phyloP scores from a whole-genome alignment of 2,888 invertebrate species.

The Acleris literana region DNA sequence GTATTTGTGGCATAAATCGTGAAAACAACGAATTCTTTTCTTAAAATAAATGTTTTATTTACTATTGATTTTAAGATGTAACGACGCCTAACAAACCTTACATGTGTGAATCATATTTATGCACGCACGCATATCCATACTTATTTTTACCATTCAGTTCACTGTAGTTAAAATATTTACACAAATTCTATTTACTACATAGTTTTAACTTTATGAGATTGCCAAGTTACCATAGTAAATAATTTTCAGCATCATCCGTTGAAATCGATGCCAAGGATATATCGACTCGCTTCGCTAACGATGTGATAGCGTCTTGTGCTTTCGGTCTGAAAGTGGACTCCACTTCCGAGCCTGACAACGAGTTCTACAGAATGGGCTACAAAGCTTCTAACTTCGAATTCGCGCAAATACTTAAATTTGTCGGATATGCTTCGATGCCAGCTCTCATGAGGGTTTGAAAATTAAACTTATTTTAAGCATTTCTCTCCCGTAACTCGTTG shows the following conservation, averaged over 20 bases:
- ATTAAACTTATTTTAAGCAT: not conserved
- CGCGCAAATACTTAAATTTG: constrained; percentile 43
- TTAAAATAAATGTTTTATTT: too few relatives aligned
- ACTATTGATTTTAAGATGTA: too few relatives aligned
- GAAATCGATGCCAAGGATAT: constrained; percentile 63
- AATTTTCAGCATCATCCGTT: constrained; percentile 38
- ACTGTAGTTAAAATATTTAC: too few relatives aligned
- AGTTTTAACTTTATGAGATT: too few relatives aligned
- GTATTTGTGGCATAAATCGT: too few relatives aligned
- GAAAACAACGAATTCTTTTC: too few relatives aligned
- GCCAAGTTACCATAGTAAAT: not conserved
- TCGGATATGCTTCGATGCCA: constrained; percentile 45
- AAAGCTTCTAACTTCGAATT: constrained; percentile 63
- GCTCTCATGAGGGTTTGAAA: constrained; percentile 41
- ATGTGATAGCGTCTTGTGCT: constrained; percentile 73
- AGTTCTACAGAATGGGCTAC: constrained; percentile 79
- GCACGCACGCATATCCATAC: too few relatives aligned
- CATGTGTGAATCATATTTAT: too few relatives aligned
- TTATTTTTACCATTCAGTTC: too few relatives aligned
- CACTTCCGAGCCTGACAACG: constrained; percentile 73
- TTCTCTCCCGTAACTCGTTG: too few relatives aligned
- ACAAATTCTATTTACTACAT: too few relatives aligned
- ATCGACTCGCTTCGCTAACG: constrained; percentile 65
- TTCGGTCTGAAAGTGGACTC: constrained; percentile 80
- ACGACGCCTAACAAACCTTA: too few relatives aligned